These are phyloP conservation scores for Cyprinodon diabolis DNA, from an alignment of 2,797 vertebrate genomes.

Conservation along the genomic window DNA sequence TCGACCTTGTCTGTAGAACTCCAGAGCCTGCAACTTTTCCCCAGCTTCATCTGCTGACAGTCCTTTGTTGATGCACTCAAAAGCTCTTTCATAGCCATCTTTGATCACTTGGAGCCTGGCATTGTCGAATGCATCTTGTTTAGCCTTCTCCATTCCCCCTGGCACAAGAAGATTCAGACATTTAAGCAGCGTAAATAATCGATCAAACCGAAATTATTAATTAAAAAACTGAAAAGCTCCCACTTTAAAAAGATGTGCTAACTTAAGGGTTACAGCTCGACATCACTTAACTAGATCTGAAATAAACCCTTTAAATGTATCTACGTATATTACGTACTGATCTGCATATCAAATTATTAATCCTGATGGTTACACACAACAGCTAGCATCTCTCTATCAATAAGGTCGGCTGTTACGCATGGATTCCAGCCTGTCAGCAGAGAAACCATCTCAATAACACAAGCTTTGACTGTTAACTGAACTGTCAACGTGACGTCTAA, in stretches of 20 bases:
- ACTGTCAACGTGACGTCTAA: too few relatives aligned
- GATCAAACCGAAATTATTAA: not conserved
- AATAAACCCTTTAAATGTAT: not conserved
- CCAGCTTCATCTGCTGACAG: conserved; percentile 89
- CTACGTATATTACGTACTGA: too few relatives aligned
- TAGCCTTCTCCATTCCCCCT: conserved; percentile 82
- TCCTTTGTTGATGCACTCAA: conserved; percentile 89
- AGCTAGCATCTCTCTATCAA: not conserved
- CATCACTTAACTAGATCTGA: not conserved
- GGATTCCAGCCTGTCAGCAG: rapidly evolving
- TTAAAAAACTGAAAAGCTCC: not conserved
- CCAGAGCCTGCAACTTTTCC: conserved; percentile 84
- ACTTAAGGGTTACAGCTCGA: not conserved
- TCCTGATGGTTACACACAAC: not conserved
- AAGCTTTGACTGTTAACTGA: not conserved
- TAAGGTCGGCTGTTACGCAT: not conserved
- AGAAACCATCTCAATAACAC: not conserved
- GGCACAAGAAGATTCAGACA: conserved; percentile 10
- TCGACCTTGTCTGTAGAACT: conserved; percentile 86
- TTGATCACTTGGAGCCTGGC: conserved; percentile 88
- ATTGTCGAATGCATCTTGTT: conserved; percentile 83
- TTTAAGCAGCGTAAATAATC: not conserved
- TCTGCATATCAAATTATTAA: conserved; percentile 4
- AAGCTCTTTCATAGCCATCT: conserved; percentile 90
- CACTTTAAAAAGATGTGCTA: not conserved